Percentiles rank a stretch among this genome's conserved stretches.
These are phyloP conservation scores for Copidosoma floridanum DNA, from an alignment of 1,140 invertebrate genomes.

Conservation along the genomic window DNA sequence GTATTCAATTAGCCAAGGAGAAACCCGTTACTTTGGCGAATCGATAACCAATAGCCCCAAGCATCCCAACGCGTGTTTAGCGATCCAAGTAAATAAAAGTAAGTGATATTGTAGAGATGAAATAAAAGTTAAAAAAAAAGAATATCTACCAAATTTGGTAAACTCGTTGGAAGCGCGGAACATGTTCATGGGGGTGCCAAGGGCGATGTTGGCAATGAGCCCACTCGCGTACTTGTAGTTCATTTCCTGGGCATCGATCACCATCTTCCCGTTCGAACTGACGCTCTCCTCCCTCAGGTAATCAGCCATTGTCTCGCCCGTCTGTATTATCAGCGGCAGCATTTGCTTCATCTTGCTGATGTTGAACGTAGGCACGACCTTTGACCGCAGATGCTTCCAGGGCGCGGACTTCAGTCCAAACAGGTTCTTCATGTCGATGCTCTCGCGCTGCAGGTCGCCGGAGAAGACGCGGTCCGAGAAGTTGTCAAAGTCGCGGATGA, in stretches of 20 bases:
- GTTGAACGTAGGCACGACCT: constrained; percentile 51
- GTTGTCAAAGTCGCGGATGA: constrained; percentile 55
- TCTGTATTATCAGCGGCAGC: constrained; percentile 32
- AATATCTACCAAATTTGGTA: constrained; percentile 32
- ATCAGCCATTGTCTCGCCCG: constrained; percentile 19
- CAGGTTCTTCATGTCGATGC: constrained; percentile 36
- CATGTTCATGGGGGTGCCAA: constrained; percentile 48
- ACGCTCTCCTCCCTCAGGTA: too few relatives aligned
- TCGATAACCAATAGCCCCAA: not conserved
- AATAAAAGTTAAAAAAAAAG: not conserved
- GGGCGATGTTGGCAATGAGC: constrained; percentile 57
- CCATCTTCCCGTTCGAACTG: constrained; percentile 8
- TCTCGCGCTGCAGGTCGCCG: constrained; percentile 26
- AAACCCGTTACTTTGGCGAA: too few relatives aligned
- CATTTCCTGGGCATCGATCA: constrained; percentile 44
- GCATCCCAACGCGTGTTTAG: not conserved
- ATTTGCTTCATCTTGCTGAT: constrained; percentile 50
- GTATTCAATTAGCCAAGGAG: too few relatives aligned
- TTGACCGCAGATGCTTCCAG: constrained; percentile 46
- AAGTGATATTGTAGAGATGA: not conserved
- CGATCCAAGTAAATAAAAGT: not conserved
- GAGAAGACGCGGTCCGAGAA: constrained; percentile 50
- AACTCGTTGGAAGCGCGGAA: constrained; percentile 47
- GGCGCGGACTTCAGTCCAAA: constrained; percentile 35
- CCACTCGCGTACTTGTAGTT: constrained; percentile 55